phyloP scores from a whole-genome alignment of 2,888 invertebrate genomes.

The Thera britannica region DNA sequence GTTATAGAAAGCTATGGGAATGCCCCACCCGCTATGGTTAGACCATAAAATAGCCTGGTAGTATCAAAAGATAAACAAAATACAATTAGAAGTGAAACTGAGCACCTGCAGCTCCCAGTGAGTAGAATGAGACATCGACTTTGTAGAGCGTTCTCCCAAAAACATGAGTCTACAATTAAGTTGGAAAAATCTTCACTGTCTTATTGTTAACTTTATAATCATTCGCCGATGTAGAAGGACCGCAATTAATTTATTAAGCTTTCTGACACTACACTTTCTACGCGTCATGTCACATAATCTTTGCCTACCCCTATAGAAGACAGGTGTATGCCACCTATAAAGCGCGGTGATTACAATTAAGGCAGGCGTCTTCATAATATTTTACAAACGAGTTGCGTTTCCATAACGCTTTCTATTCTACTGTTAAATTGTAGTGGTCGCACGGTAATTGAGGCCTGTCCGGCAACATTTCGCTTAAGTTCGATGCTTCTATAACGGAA shows the following conservation, averaged over 20 bases:
- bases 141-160: background rate
- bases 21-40: slow-evolving; percentile 14
- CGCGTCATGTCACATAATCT: too few species aligned
- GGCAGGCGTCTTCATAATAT: background rate
- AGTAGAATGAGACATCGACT: background rate
- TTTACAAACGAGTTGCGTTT: slow-evolving; percentile 13
- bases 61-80: background rate
- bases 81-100: slow-evolving; percentile 11
- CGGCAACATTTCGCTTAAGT: slow-evolving; percentile 27
- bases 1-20: slow-evolving; percentile 27
- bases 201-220: background rate
- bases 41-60: slow-evolving; percentile 7
- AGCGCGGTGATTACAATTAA: background rate
- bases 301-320: too few species aligned
- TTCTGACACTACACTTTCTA: too few species aligned
- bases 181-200: too few species aligned
- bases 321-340: too few species aligned
- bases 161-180: background rate
- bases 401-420: slow-evolving; percentile 5
- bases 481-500: slow-evolving; percentile 25
- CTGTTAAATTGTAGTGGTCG: slow-evolving; percentile 22
- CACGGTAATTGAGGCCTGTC: slow-evolving; percentile 28
- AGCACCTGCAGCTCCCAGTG: background rate
- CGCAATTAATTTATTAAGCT: too few species aligned
- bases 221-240: background rate